phyloP scores from a whole-genome alignment of 2,797 vertebrate species.

The Premnoplex brunnescens region DNA sequence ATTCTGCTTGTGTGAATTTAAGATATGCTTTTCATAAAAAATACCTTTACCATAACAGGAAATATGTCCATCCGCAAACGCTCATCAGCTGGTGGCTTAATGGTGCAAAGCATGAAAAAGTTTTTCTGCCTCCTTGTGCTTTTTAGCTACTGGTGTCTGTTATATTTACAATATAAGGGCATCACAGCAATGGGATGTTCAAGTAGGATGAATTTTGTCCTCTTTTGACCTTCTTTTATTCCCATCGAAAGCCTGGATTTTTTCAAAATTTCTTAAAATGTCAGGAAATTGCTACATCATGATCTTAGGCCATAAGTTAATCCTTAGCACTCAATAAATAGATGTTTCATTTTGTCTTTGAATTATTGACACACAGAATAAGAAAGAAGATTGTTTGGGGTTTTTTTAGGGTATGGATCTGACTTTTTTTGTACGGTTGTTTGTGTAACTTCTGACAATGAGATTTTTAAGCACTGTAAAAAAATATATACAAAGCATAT shows the following conservation, averaged over 20 bases:
- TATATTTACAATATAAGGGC: not conserved
- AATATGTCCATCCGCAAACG: not conserved
- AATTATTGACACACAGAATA: not conserved
- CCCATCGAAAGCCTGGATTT: not conserved
- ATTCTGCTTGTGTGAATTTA: not conserved
- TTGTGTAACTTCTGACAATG: not conserved
- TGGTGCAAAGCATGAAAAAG: not conserved
- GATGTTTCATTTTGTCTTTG: not conserved
- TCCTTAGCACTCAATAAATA: not conserved
- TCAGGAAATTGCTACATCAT: not conserved
- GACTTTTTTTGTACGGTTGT: not conserved
- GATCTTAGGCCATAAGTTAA: not conserved
- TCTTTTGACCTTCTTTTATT: not conserved
- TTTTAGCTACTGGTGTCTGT: not conserved
- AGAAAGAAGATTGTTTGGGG: accelerated
- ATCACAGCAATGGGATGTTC: not conserved
- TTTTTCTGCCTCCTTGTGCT: not conserved
- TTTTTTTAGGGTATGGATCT: not conserved
- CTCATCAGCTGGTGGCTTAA: not conserved
- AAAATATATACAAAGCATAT: not conserved
- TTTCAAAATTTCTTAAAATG: not conserved
- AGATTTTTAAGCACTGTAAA: not conserved
- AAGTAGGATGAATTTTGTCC: not conserved
- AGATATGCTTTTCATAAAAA: not conserved
- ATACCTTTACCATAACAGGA: not conserved